phyloP scores from a whole-genome alignment of 2,113 vertebrate genomes.

The Parus major region DNA sequence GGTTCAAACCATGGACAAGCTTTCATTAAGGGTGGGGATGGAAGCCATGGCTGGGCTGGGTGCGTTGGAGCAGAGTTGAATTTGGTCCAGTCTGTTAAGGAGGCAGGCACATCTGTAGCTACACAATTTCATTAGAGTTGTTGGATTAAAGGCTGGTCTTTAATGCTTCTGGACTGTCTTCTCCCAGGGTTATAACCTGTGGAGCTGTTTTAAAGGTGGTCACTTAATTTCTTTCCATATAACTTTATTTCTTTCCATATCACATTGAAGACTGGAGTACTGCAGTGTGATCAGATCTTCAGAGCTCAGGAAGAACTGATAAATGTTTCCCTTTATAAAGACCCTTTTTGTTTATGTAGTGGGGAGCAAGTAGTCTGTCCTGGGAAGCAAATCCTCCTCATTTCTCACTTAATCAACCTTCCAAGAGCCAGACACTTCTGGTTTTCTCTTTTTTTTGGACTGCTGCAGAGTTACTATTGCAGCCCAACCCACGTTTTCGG shows the following conservation, averaged over 20 bases:
- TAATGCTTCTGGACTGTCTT: background rate
- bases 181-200: background rate
- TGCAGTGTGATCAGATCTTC: background rate
- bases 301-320: background rate
- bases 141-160: background rate
- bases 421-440: background rate
- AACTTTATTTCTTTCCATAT: background rate
- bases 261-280: background rate
- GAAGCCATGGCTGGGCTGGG: background rate
- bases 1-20: conserved; percentile 47
- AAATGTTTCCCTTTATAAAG: background rate
- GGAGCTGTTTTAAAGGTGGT: background rate
- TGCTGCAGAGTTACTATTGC: background rate
- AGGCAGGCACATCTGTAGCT: background rate
- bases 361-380: background rate
- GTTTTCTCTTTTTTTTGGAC: background rate
- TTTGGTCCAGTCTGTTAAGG: background rate
- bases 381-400: background rate
- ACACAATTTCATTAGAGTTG: background rate
- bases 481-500: background rate
- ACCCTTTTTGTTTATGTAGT: background rate
- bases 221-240: background rate
- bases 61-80: background rate
- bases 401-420: background rate
- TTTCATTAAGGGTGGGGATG: conserved; percentile 11